phyloP scores from a whole-genome alignment of 2,888 invertebrate genomes.

The Latrodectus hesperus region DNA sequence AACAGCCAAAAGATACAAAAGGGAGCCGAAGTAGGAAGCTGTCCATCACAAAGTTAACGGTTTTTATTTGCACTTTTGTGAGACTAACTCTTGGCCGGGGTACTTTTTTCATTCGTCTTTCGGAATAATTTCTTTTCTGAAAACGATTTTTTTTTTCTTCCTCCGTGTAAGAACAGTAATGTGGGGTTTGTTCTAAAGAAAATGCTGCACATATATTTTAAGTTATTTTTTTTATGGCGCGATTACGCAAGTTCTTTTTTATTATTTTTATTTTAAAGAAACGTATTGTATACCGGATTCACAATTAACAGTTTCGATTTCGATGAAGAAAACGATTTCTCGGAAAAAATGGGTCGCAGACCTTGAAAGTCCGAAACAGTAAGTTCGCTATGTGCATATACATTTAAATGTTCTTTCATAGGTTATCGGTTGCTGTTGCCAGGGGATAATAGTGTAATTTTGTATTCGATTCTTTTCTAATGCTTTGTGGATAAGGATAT shows the following conservation, averaged over 20 bases:
- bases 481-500: no score
- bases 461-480: no score
- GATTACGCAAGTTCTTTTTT: conserved; percentile 14
- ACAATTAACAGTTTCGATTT: conserved; percentile 43
- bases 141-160: no score
- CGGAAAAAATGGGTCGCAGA: conserved; percentile 54
- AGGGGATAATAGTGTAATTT: not conserved
- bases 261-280: not conserved
- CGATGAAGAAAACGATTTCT: conserved; percentile 33
- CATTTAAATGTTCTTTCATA: not conserved
- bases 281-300: conserved; percentile 36
- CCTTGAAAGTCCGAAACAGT: conserved; percentile 41
- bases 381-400: not conserved
- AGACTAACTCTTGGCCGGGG: no score
- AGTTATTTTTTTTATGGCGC: not conserved
- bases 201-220: conserved; percentile 17
- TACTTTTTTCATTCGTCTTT: no score
- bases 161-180: conserved; percentile 1
- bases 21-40: no score
- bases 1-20: no score
- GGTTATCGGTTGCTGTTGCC: not conserved
- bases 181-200: conserved; percentile 13
- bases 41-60: no score
- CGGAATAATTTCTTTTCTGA: no score
- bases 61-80: no score